These are phyloP conservation scores for Trialeurodes vaporariorum DNA, from an alignment of 1,140 invertebrate genomes.

Conservation along the genomic window DNA sequence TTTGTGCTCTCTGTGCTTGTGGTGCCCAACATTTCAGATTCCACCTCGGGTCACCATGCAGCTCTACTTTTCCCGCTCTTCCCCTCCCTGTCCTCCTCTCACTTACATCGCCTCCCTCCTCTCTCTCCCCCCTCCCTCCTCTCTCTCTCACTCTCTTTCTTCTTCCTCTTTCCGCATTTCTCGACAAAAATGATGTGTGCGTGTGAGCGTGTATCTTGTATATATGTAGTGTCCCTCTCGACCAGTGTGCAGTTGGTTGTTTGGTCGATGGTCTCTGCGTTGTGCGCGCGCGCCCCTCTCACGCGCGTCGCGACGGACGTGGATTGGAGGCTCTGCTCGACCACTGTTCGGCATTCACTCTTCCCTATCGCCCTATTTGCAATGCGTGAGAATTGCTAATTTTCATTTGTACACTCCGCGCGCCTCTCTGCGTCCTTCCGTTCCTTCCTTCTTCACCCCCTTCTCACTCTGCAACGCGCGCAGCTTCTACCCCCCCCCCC, in stretches of 20 bases:
- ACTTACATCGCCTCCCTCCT: not conserved
- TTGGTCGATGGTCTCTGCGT: too few species aligned
- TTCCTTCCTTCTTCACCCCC: not conserved
- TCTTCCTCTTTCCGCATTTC: slow-evolving; percentile 2
- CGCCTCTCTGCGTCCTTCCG: not conserved
- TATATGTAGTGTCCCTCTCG: too few species aligned
- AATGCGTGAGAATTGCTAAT: not conserved
- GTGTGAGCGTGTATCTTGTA: too few species aligned
- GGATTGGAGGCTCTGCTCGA: not conserved
- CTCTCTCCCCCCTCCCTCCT: not conserved
- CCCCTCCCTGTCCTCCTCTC: not conserved
- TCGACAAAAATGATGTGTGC: not conserved
- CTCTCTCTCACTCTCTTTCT: not conserved
- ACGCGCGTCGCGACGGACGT: too few species aligned
- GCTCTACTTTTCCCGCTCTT: slow-evolving; percentile 1
- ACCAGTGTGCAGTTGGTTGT: too few species aligned
- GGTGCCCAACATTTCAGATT: not conserved
- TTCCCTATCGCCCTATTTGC: not conserved
- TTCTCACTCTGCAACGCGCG: too few species aligned
- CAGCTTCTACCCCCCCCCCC: too few species aligned
- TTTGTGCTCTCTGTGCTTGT: too few species aligned
- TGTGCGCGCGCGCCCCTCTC: too few species aligned
- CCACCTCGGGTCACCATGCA: not conserved
- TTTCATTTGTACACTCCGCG: not conserved
- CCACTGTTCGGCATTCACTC: not conserved